A percentile compares a stretch with the other conserved stretches of the same genome.
These are phyloP conservation scores for Channa maculata DNA, from an alignment of 2,113 vertebrate species.

Conservation along the genomic window DNA sequence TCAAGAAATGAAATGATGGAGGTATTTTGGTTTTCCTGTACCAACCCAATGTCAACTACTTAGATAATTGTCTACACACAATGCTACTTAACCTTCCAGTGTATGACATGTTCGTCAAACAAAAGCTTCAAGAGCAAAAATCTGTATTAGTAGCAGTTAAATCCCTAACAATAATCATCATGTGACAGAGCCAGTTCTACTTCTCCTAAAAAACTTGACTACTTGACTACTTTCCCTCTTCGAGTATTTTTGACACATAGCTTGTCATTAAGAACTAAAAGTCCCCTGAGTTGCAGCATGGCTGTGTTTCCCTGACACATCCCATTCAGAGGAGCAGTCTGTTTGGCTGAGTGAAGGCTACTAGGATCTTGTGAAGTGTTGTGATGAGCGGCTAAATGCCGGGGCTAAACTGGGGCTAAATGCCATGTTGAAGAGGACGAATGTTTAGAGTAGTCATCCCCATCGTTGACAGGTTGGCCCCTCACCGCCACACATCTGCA, in stretches of 20 bases:
- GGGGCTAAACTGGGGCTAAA: background rate
- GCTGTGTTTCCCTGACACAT: slow-evolving; percentile 12
- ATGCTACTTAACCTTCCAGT: no score
- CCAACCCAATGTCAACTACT: no score
- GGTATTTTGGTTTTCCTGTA: no score
- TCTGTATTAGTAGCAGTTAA: no score
- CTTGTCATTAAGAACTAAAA: slow-evolving; percentile 15
- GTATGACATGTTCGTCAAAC: no score
- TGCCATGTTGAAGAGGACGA: background rate
- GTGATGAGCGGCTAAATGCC: slow-evolving; percentile 15
- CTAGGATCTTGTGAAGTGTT: background rate
- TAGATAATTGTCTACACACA: no score
- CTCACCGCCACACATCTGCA: slow-evolving; percentile 52
- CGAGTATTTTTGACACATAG: background rate
- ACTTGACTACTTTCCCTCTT: background rate
- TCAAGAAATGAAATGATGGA: no score
- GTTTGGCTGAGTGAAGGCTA: slow-evolving; percentile 19
- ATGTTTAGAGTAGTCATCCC: slow-evolving; percentile 32
- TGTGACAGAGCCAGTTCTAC: no score
- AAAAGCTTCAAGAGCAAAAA: no score
- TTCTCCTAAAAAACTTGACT: background rate
- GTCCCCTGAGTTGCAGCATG: slow-evolving; percentile 10
- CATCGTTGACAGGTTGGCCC: slow-evolving; percentile 37
- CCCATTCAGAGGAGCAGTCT: slow-evolving; percentile 8
- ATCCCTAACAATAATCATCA: no score